Percentiles rank a stretch among this genome's conserved stretches.
Evolutionary conservation across 2,888 invertebrate genomes (phyloP).

Genomic region (Chalcis sispes): DNA sequence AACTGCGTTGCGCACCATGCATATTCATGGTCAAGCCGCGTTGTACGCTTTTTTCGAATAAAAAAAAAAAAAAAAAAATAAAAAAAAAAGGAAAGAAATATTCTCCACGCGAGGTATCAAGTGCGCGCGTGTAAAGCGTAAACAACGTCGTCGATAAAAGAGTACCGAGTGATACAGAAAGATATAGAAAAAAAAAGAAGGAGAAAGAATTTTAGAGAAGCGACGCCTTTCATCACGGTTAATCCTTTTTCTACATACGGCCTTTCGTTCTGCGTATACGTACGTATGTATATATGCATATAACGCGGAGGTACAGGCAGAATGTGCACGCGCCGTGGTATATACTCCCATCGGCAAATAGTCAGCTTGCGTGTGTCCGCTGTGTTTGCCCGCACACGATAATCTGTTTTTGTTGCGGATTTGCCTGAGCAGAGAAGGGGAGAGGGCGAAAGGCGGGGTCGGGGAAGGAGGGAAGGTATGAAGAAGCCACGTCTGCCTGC

Average conservation of each 20-base stretch:
- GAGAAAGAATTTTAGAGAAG: not conserved
- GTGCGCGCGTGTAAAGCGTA: too few relatives aligned
- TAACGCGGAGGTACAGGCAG: not conserved
- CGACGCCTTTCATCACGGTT: not conserved
- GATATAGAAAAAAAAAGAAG: too few relatives aligned
- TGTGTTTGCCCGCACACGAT: constrained; percentile 38
- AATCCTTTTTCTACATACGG: not conserved
- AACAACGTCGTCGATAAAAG: too few relatives aligned
- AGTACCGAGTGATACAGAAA: too few relatives aligned
- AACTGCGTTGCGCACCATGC: not conserved
- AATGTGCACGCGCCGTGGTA: not conserved
- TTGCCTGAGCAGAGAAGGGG: not conserved
- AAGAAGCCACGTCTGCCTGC: not conserved
- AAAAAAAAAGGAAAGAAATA: too few relatives aligned
- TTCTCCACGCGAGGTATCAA: too few relatives aligned
- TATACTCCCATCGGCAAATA: constrained; percentile 27
- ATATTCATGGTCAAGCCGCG: not conserved
- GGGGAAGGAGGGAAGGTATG: not conserved
- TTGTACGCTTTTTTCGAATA: too few relatives aligned
- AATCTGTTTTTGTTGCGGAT: constrained; percentile 52
- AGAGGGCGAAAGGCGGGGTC: not conserved
- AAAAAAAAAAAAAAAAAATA: too few relatives aligned
- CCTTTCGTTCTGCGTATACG: not conserved
- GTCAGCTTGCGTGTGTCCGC: constrained; percentile 15
- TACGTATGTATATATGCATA: constrained; percentile 1